Percentiles rank a stretch among this genome's conserved stretches.
phyloP scores from a whole-genome alignment of 35 echinoderm and acorn worm species.

The Lytechinus variegatus region DNA sequence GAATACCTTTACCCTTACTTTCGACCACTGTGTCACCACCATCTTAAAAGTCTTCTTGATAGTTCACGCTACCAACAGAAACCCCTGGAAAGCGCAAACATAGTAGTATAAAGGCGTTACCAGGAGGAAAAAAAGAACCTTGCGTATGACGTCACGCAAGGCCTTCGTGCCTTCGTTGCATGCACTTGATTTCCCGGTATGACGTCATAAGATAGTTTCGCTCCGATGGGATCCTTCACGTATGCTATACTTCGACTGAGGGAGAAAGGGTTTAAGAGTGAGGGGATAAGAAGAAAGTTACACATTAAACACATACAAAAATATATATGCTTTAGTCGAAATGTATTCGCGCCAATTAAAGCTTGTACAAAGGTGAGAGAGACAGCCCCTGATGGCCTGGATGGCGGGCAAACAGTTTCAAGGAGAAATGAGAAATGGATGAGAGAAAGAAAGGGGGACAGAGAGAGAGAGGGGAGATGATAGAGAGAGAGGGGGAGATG shows the following conservation, averaged over 20 bases:
- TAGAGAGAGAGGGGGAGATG: background rate
- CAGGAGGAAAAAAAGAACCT: background rate
- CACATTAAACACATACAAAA: background rate
- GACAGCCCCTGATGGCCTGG: background rate
- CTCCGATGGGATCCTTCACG: background rate
- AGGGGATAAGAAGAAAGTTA: background rate
- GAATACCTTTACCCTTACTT: background rate
- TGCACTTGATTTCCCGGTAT: slow-evolving; percentile 1
- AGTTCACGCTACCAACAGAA: background rate
- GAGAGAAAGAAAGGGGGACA: background rate
- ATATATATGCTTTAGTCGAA: background rate
- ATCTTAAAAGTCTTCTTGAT: background rate
- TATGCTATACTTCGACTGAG: background rate
- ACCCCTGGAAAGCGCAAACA: background rate
- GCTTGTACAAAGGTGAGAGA: background rate
- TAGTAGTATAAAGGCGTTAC: background rate
- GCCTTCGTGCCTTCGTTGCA: background rate
- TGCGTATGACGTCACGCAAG: background rate
- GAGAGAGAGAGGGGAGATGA: background rate
- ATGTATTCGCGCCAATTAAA: background rate
- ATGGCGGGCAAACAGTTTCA: background rate
- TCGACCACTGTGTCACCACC: background rate
- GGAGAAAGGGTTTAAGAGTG: background rate
- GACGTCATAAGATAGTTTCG: slow-evolving; percentile 18
- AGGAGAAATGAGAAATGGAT: background rate